These are phyloP conservation scores for Varecia variegata DNA, from an alignment of 2,797 vertebrate species.

Conservation along the genomic window DNA sequence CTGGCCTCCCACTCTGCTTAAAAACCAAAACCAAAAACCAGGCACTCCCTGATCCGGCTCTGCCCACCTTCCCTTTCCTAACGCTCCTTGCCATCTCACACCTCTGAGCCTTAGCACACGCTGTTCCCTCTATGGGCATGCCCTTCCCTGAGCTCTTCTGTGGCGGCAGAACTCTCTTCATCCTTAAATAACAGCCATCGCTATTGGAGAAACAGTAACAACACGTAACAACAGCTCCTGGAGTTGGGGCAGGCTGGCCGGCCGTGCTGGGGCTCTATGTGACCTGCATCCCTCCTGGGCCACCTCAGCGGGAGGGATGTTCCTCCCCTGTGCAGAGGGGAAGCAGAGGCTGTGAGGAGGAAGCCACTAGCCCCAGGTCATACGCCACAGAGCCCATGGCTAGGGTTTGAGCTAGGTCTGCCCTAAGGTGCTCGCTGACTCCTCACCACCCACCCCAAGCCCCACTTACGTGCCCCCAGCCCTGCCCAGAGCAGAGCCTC, in stretches of 20 bases:
- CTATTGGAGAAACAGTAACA: rapidly evolving
- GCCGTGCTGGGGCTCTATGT: background rate
- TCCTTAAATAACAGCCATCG: background rate
- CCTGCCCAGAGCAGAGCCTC: background rate
- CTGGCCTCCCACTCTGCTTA: background rate
- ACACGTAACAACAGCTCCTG: background rate
- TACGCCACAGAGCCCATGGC: too few relatives aligned
- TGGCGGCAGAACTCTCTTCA: background rate
- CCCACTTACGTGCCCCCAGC: background rate
- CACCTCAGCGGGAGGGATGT: background rate
- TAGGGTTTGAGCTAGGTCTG: background rate
- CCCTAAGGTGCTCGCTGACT: background rate
- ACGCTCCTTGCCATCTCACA: background rate
- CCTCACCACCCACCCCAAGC: background rate
- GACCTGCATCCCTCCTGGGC: background rate
- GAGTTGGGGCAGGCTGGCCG: background rate
- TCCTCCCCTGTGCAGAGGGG: background rate
- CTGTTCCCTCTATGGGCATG: background rate
- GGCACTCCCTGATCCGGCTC: background rate
- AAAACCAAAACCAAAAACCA: background rate
- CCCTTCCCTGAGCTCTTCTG: background rate
- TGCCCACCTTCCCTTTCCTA: background rate
- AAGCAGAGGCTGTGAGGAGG: background rate
- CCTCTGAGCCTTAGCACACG: background rate
- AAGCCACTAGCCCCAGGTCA: background rate